Base-by-base conservation (phyloP, 2,113 vertebrate species). In the Carettochelys insculpta region DNA sequence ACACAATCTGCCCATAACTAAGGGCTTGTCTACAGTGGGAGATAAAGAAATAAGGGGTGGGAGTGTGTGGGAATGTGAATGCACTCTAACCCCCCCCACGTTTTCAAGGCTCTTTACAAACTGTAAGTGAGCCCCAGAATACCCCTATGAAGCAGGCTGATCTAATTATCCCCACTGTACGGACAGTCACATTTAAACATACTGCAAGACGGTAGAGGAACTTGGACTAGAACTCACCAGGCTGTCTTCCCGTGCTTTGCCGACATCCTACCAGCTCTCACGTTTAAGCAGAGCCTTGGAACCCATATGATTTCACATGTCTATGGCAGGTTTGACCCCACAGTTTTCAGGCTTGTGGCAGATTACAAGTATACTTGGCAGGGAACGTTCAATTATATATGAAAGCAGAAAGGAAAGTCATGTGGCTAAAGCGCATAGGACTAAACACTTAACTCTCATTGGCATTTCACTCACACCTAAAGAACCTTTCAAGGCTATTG, bases 401-500 rank as follows among this genome's bases (percentile, higher is more conserved):
- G 48, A 84, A 86, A 58, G 5, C 68, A 73, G 68, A 73, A n/a
- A 73, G 68, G 68, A 41, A 73, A 73, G 24, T 41, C 12, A 41
- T 43, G 9, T 43, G 68, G 38, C 22, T 31, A n/a, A 84, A 6
- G 41, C 31, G 8, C 4, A 14, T 65, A 82, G 78, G 16, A 90
- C 90, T 90, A 90, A 85, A 92, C 6, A 3, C 56, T 82, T 82
- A 85, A 61, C 88, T 90, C 48, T 90, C 84, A 92, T 94, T 92
- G n/a, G 71, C 52, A 78, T 95, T 95, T 95, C 94, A 94, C 92
- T 94, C 86, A 45, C 94, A 94, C 94, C 95, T 95, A 97, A 95
- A 97, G 96, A 96, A 90, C 89, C 85, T 80, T 92, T 85, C 90
- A 94, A 95, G 94, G 94, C 89, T 95, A 84, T 94, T 94, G 95